Conservation (phyloP, 2,888 invertebrate genomes). For the Ecdyonurus torrentis region DNA sequence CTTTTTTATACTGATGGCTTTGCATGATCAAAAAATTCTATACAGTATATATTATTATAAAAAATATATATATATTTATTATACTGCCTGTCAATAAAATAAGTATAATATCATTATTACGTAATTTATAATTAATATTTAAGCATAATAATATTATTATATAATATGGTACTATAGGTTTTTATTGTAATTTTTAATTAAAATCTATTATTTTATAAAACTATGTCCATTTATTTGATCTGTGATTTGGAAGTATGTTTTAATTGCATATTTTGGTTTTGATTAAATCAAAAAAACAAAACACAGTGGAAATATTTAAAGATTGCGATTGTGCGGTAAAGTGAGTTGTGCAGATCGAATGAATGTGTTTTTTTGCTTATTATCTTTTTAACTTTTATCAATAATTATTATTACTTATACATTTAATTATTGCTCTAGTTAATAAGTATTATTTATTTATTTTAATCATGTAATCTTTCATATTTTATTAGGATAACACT, state of each 20-base stretch:
- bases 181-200: background rate
- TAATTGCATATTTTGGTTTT: too few relatives aligned
- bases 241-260: too few relatives aligned
- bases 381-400: background rate
- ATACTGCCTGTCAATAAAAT: background rate
- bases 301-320: too few relatives aligned
- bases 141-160: background rate
- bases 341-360: background rate
- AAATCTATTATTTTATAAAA: slow-evolving; percentile 1
- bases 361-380: background rate
- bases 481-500: background rate
- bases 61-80: background rate
- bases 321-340: too few relatives aligned
- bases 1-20: background rate
- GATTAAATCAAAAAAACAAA: too few relatives aligned
- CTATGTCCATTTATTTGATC: slow-evolving; percentile 2
- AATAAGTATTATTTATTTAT: background rate
- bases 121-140: background rate
- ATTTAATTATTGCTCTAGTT: background rate
- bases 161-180: background rate
- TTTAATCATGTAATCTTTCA: background rate
- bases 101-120: background rate
- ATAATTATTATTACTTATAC: background rate
- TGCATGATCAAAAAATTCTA: background rate
- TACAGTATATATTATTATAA: slow-evolving; percentile 1